These are phyloP conservation scores for Steinernema feltiae DNA, from an alignment of 1,140 invertebrate species.

Conservation along the genomic window DNA sequence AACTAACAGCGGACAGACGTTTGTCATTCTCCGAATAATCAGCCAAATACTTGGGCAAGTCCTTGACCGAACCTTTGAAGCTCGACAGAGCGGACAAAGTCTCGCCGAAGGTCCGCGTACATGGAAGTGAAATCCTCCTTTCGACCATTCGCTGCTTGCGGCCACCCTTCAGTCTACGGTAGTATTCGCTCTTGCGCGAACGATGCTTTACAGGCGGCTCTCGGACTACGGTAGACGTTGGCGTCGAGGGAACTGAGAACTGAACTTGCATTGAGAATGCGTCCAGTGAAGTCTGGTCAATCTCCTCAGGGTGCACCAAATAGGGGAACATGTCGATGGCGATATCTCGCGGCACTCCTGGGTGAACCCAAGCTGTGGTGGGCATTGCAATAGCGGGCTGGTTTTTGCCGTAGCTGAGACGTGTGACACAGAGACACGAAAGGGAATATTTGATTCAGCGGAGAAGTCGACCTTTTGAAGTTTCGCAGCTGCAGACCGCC, in stretches of 20 bases:
- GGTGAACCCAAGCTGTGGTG: background rate
- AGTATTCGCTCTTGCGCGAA: background rate
- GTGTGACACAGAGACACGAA: too few relatives aligned
- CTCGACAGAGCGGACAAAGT: background rate
- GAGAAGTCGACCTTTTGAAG: too few relatives aligned
- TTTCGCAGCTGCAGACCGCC: too few relatives aligned
- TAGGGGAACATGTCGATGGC: background rate
- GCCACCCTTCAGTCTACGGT: background rate
- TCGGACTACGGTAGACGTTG: background rate
- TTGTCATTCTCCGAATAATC: background rate
- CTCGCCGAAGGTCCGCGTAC: background rate
- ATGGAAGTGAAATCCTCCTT: background rate
- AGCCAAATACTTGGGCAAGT: background rate
- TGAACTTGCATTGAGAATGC: background rate
- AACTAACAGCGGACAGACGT: background rate
- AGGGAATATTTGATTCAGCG: too few relatives aligned
- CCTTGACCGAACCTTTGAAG: background rate
- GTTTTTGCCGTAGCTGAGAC: too few relatives aligned
- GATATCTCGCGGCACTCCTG: background rate
- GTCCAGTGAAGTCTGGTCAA: background rate
- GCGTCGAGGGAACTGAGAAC: background rate
- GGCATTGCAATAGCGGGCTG: too few relatives aligned
- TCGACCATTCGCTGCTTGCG: background rate
- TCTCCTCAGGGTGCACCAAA: background rate
- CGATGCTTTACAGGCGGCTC: background rate